Evolutionary conservation across 2,888 invertebrate species (phyloP).

Genomic region (Athalia cordata): DNA sequence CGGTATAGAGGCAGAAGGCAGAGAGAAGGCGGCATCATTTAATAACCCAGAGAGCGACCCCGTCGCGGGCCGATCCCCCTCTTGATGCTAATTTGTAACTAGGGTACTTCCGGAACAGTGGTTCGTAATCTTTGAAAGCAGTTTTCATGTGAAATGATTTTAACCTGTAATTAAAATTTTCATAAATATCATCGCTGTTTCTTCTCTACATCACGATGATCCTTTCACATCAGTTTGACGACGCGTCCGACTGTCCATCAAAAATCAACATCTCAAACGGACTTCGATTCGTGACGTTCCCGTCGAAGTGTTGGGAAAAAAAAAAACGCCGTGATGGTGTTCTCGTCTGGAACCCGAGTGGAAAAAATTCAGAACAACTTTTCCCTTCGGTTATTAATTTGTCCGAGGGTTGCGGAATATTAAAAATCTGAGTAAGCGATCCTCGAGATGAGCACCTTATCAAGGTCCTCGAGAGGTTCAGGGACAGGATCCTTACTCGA

Average conservation of each 20-base stretch:
- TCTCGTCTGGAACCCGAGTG: background rate
- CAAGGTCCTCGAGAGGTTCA: constrained; percentile 58
- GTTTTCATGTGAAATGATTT: background rate
- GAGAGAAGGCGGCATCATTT: constrained; percentile 61
- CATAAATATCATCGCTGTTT: background rate
- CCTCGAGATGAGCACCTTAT: constrained; percentile 68
- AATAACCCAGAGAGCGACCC: constrained; percentile 67
- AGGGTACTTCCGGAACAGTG: constrained; percentile 70
- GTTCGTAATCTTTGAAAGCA: constrained; percentile 56
- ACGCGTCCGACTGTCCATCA: too few relatives aligned
- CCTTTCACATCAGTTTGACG: background rate
- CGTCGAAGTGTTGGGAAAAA: too few relatives aligned
- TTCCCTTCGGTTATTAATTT: background rate
- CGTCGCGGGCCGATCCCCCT: constrained; percentile 67
- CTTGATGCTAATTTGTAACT: constrained; percentile 72
- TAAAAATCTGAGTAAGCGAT: constrained; percentile 46
- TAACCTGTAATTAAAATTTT: background rate
- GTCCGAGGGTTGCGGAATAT: background rate
- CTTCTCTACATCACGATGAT: background rate
- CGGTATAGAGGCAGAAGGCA: too few relatives aligned
- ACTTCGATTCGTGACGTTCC: too few relatives aligned
- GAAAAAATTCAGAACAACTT: background rate
- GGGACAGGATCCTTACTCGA: constrained; percentile 43
- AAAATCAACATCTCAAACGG: too few relatives aligned
- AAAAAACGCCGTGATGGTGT: too few relatives aligned